Evolutionary conservation across 2,113 vertebrate species (phyloP).

Genomic region (sheep (Ovis aries)): ARS-UI_Ramb_v3.0 NC_056067.1:61354001-61354500

Average conservation of each 20-base stretch:
- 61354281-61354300: neutral
- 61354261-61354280: too few relatives aligned
- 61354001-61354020: neutral
- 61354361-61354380: neutral
- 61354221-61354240: neutral
- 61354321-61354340: fast-evolving
- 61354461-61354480: constrained; percentile 80
- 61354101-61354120: neutral
- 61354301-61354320: neutral
- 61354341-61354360: neutral
- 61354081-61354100: neutral
- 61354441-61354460: constrained; percentile 89
- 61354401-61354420: neutral
- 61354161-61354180: neutral
- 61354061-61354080: neutral
- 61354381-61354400: neutral
- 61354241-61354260: neutral
- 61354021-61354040: neutral
- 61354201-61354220: neutral
- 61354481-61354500: neutral
- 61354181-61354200: neutral
- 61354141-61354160: neutral
- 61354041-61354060: neutral
- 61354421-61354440: constrained; percentile 87
- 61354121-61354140: neutral